A percentile compares a stretch with the other conserved stretches of the same genome.
phyloP scores from a whole-genome alignment of 2,888 invertebrate species.

The Stenodema calcarata region DNA sequence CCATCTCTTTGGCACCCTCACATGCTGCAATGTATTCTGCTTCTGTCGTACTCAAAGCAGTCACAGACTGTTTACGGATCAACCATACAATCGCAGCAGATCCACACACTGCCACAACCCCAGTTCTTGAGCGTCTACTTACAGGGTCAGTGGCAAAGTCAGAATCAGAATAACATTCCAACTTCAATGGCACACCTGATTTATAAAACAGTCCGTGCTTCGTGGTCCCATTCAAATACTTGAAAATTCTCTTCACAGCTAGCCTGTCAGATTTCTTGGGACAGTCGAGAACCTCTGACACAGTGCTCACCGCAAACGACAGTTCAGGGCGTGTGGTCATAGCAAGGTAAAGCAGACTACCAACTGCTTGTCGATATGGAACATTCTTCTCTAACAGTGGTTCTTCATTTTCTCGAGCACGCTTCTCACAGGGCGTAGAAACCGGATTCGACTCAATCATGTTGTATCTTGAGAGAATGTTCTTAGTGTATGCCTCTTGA shows the following conservation, averaged over 20 bases:
- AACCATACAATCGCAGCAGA: too few species aligned
- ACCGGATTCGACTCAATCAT: neutral
- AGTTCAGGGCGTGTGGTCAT: constrained; percentile 32
- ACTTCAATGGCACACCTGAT: neutral
- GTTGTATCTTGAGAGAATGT: too few species aligned
- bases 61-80: too few species aligned
- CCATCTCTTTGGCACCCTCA: too few species aligned
- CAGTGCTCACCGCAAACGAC: constrained; percentile 20
- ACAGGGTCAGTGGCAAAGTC: neutral
- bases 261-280: constrained; percentile 23
- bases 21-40: too few species aligned
- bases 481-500: too few species aligned
- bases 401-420: neutral
- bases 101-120: neutral
- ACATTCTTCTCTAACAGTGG: constrained; percentile 19
- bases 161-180: constrained; percentile 3
- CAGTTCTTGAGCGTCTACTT: too few species aligned
- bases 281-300: constrained; percentile 21
- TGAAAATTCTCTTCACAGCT: too few species aligned
- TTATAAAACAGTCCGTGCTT: neutral
- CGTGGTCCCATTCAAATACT: neutral
- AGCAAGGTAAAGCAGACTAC: constrained; percentile 7
- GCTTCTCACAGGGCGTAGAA: neutral
- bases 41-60: too few species aligned
- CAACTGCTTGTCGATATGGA: constrained; percentile 15